Evolutionary conservation across 2,888 invertebrate genomes (phyloP).

Genomic region (Ditylenchus weischeri): DNA sequence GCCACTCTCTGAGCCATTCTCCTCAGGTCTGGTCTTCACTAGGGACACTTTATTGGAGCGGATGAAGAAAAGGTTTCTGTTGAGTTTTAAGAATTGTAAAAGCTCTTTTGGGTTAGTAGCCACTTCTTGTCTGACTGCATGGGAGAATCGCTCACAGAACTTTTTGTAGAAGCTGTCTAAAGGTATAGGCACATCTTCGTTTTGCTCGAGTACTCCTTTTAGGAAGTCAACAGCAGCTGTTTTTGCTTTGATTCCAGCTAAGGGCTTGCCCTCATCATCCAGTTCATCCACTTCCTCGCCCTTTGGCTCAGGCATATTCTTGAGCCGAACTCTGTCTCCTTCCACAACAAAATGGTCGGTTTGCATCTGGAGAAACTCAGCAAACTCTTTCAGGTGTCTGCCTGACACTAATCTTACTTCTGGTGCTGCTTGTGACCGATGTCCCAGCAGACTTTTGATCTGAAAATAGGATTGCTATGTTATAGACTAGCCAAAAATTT

Average conservation of each 20-base stretch:
- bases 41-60: conserved; percentile 71
- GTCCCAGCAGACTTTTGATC: conserved; percentile 90
- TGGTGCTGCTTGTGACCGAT: conserved; percentile 83
- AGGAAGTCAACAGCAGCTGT: conserved; percentile 58
- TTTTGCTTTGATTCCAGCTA: conserved; percentile 56
- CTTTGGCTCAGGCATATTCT: conserved; percentile 58
- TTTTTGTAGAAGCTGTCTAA: conserved; percentile 55
- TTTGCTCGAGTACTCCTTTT: conserved; percentile 53
- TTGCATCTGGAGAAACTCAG: conserved; percentile 75
- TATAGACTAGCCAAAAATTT: neutral
- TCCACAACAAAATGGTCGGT: conserved; percentile 78
- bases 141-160: conserved; percentile 58
- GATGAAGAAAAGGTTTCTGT: conserved; percentile 81
- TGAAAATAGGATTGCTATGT: conserved; percentile 23
- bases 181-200: conserved; percentile 57
- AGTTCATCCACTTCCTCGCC: conserved; percentile 48
- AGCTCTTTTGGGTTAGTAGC: conserved; percentile 86
- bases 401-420: conserved; percentile 93
- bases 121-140: conserved; percentile 65
- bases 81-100: conserved; percentile 83
- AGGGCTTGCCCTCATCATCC: conserved; percentile 52
- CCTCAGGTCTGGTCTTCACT: conserved; percentile 18
- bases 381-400: conserved; percentile 88
- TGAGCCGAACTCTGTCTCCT: conserved; percentile 55
- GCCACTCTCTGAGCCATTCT: conserved; percentile 51